Conservation (phyloP, 2,888 invertebrate genomes). For the Poecilobothrus nobilitatus region DNA sequence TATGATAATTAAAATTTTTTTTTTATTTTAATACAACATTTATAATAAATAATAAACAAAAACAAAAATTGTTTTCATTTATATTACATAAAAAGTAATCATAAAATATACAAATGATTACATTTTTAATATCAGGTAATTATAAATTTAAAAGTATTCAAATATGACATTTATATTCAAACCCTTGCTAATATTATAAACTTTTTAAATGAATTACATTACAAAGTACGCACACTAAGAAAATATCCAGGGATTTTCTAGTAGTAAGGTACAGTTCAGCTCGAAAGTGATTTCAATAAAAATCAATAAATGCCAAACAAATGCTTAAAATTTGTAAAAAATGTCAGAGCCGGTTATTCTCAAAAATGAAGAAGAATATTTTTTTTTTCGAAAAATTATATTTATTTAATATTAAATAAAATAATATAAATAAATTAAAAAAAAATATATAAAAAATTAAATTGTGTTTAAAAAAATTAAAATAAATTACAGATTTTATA, state of each 20-base stretch:
- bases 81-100: no score
- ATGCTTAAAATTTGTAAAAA: slow-evolving; percentile 10
- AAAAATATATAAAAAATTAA: no score
- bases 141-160: not conserved
- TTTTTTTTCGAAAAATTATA: not conserved
- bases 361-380: not conserved
- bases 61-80: no score
- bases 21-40: no score
- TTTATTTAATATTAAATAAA: not conserved
- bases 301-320: slow-evolving; percentile 9
- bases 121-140: not conserved
- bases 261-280: slow-evolving; percentile 13
- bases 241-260: slow-evolving; percentile 13
- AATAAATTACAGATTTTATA: not conserved
- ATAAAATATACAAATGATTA: no score
- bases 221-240: slow-evolving; percentile 1
- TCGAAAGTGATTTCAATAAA: slow-evolving; percentile 12
- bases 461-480: not conserved
- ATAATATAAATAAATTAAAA: no score
- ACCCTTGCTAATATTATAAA: not conserved
- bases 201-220: no score
- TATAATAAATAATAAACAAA: no score
- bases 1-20: no score
- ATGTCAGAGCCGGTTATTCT: not conserved
- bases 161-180: not conserved